Evolutionary conservation across 92 coral and sea anemone genomes (phyloP).

Genomic region (Siderastrea radians): DNA sequence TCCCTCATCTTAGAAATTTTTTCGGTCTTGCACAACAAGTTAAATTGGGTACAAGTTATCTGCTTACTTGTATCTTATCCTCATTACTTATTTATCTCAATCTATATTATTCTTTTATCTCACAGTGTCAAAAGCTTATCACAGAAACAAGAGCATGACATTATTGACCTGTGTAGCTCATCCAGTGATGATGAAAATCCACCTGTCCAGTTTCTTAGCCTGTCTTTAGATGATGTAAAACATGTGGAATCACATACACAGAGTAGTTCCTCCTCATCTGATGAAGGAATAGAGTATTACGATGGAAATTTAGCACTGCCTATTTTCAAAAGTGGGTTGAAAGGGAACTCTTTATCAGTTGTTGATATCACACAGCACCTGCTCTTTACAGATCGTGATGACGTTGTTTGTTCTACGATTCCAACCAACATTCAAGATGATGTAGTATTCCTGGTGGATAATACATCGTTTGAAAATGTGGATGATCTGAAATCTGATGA

Average conservation of each 20-base stretch:
- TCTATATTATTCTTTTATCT: too few relatives aligned
- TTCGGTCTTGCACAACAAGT: not conserved
- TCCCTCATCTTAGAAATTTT: not conserved
- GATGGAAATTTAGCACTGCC: not conserved
- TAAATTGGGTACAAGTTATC: too few relatives aligned
- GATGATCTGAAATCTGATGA: not conserved
- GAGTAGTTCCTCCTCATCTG: not conserved
- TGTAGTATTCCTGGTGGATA: too few relatives aligned
- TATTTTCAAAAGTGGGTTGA: not conserved
- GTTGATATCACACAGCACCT: not conserved
- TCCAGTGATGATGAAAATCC: not conserved
- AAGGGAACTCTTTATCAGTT: not conserved
- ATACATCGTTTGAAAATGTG: too few relatives aligned
- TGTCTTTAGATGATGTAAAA: not conserved
- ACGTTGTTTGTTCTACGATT: too few relatives aligned
- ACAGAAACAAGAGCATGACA: not conserved
- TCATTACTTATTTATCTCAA: not conserved
- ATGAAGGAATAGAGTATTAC: not conserved
- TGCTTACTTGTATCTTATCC: not conserved
- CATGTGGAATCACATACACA: not conserved
- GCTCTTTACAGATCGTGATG: constrained; percentile 2
- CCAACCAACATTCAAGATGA: too few relatives aligned
- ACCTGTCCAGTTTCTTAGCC: too few relatives aligned
- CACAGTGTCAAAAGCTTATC: not conserved
- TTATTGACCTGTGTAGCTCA: not conserved